Percentiles rank a stretch among this genome's conserved stretches.
Evolutionary conservation across 2,113 vertebrate genomes (phyloP).

Genomic region (Neofelis nebulosa): DNA sequence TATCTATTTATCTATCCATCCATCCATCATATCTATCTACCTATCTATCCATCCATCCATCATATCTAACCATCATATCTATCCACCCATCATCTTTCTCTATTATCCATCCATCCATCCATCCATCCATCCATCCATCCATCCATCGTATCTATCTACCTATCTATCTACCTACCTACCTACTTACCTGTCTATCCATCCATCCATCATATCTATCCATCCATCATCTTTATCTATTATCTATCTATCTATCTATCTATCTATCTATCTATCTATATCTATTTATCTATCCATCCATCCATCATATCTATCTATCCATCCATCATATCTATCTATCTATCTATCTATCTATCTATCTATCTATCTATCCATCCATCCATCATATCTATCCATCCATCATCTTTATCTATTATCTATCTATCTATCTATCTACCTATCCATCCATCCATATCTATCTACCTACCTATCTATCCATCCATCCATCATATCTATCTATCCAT

Average conservation of each 20-base stretch:
- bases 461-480: too few relatives aligned
- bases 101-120: background rate
- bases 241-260: too few relatives aligned
- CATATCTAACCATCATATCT: background rate
- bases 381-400: background rate
- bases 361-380: background rate
- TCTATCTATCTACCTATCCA: background rate
- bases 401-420: background rate
- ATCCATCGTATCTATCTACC: background rate
- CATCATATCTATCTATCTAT: background rate
- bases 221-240: too few relatives aligned
- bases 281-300: too few relatives aligned
- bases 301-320: too few relatives aligned
- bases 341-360: background rate
- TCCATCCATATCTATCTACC: background rate
- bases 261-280: background rate
- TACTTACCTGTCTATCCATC: too few relatives aligned
- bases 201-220: too few relatives aligned
- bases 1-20: rapidly evolving
- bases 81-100: background rate
- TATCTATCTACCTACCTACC: background rate
- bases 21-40: background rate
- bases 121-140: background rate
- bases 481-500: too few relatives aligned
- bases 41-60: background rate